phyloP scores from a whole-genome alignment of 2,888 invertebrate species.

The Protophormia terraenovae region DNA sequence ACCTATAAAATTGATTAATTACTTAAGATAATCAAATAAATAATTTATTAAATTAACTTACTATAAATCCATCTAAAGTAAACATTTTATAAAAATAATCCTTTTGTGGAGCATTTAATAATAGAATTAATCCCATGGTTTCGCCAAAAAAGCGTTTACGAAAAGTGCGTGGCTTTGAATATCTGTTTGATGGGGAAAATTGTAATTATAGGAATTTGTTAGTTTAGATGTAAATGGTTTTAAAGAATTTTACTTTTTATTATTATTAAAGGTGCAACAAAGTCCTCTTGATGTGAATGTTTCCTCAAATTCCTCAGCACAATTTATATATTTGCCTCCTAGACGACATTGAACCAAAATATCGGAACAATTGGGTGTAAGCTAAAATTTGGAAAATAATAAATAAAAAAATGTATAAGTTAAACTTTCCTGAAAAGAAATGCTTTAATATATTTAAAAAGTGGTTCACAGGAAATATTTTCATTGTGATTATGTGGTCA shows the following conservation, averaged over 20 bases:
- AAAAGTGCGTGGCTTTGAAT: constrained; percentile 64
- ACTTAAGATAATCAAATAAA: neutral
- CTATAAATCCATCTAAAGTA: constrained; percentile 83
- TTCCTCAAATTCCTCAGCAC: constrained; percentile 76
- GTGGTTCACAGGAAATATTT: no score
- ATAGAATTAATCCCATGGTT: constrained; percentile 82
- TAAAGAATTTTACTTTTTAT: constrained; percentile 70
- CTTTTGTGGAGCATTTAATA: constrained; percentile 83
- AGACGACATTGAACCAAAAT: constrained; percentile 79
- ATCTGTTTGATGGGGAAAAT: constrained; percentile 22
- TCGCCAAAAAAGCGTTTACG: constrained; percentile 65
- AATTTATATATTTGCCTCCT: constrained; percentile 75
- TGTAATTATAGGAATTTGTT: constrained; percentile 5
- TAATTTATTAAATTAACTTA: constrained; percentile 70
- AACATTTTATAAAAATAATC: constrained; percentile 84
- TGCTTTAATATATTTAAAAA: no score
- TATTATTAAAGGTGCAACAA: constrained; percentile 82
- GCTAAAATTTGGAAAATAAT: constrained; percentile 71
- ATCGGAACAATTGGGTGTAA: constrained; percentile 80
- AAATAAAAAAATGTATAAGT: no score
- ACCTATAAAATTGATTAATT: constrained; percentile 26
- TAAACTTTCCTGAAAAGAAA: no score
- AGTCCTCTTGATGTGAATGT: constrained; percentile 81
- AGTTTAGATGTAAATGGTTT: neutral
- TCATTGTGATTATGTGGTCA: no score